Conservation (phyloP, 2,888 invertebrate species). For the Drosophila ochracea region DNA sequence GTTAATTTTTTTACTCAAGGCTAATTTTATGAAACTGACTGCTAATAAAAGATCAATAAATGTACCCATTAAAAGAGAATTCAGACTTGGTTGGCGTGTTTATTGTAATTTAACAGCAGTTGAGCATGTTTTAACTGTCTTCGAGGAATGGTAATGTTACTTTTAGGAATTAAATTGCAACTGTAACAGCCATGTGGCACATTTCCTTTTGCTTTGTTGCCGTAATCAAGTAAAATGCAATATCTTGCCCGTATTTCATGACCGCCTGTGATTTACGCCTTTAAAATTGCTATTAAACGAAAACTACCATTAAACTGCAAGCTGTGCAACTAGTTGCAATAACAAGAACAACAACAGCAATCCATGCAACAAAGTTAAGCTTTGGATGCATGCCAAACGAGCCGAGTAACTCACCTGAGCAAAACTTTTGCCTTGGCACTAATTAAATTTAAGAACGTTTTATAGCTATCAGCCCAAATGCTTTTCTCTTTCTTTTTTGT, state of each 20-base stretch:
- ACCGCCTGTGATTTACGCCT: constrained; percentile 65
- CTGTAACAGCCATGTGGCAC: constrained; percentile 18
- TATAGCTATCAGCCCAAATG: constrained; percentile 27
- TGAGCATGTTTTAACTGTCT: background rate
- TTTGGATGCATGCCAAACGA: constrained; percentile 13
- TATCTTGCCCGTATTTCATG: constrained; percentile 45
- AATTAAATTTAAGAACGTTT: constrained; percentile 70
- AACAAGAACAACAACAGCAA: background rate
- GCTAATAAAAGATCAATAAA: background rate
- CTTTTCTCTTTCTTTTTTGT: constrained; percentile 2
- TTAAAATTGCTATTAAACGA: constrained; percentile 60
- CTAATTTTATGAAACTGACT: background rate
- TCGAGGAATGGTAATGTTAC: constrained; percentile 13
- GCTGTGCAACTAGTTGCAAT: constrained; percentile 68
- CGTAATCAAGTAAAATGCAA: constrained; percentile 62
- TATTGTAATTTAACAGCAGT: constrained; percentile 2
- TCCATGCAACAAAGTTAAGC: constrained; percentile 48
- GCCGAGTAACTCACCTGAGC: constrained; percentile 20
- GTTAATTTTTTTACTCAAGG: background rate
- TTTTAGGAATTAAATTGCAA: constrained; percentile 32
- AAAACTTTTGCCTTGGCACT: constrained; percentile 41
- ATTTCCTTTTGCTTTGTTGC: constrained; percentile 30
- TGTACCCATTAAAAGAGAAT: background rate
- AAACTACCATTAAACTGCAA: constrained; percentile 44
- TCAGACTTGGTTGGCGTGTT: background rate